Evolutionary conservation across 2,888 invertebrate genomes (phyloP).

Genomic region (Troides helena): DNA sequence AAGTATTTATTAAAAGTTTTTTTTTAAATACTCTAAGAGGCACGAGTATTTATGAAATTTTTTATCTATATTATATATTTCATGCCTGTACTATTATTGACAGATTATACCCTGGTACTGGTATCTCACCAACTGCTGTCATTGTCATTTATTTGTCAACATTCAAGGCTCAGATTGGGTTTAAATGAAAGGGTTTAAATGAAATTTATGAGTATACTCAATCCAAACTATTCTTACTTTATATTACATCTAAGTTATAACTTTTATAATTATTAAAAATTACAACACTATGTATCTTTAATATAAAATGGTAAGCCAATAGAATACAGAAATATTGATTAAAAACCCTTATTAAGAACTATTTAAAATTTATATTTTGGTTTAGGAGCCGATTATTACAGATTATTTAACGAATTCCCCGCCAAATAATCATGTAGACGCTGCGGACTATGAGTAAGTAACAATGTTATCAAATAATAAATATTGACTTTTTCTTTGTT

Average conservation of each 20-base stretch:
- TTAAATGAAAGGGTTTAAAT: slow-evolving; percentile 15
- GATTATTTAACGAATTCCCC: slow-evolving; percentile 53
- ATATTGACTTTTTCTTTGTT: slow-evolving; percentile 29
- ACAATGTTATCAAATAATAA: slow-evolving; percentile 30
- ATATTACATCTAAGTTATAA: slow-evolving; percentile 5
- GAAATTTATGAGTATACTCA: slow-evolving; percentile 6
- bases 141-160: slow-evolving; percentile 19
- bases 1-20: too few species aligned
- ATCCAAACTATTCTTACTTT: neutral
- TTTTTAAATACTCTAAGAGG: too few species aligned
- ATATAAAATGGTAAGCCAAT: slow-evolving; percentile 23
- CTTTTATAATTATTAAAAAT: slow-evolving; percentile 2
- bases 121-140: neutral
- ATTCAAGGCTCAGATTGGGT: slow-evolving; percentile 6
- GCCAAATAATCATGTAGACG: slow-evolving; percentile 46
- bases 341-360: slow-evolving; percentile 6
- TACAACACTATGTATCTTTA: slow-evolving; percentile 16
- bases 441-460: slow-evolving; percentile 65
- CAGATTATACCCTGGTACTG: too few species aligned
- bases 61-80: too few species aligned
- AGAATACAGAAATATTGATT: slow-evolving; percentile 6
- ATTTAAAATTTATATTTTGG: slow-evolving; percentile 22
- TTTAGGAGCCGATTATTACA: slow-evolving; percentile 47
- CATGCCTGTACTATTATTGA: too few species aligned
- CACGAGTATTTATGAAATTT: too few species aligned